A percentile compares a stretch with the other conserved stretches of the same genome.
phyloP scores from a whole-genome alignment of 2,888 invertebrate genomes.

The Drosophila cognata region DNA sequence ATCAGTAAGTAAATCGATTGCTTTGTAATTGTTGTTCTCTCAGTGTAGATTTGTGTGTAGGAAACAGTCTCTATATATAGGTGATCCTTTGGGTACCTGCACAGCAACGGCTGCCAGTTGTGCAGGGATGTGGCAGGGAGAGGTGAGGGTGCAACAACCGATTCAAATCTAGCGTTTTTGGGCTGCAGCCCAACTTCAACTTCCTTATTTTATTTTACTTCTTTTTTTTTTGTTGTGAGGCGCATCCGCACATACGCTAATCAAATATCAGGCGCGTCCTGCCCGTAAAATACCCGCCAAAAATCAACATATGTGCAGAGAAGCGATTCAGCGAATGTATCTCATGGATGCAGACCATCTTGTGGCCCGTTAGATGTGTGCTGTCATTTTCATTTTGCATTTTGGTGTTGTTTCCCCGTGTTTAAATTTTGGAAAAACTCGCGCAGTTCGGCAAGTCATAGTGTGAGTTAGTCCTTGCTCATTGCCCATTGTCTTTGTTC shows the following conservation, averaged over 20 bases:
- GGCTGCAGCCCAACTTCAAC: constrained; percentile 45
- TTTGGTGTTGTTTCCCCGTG: constrained; percentile 51
- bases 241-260: constrained; percentile 65
- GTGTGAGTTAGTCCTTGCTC: constrained; percentile 14
- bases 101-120: constrained; percentile 33
- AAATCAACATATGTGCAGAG: constrained; percentile 65
- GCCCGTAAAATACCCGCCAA: constrained; percentile 68
- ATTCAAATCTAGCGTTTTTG: constrained; percentile 68
- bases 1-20: not conserved
- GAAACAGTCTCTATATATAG: constrained; percentile 40
- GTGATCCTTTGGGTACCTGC: constrained; percentile 49
- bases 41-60: constrained; percentile 19
- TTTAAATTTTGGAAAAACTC: constrained; percentile 44
- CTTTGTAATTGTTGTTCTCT: not conserved
- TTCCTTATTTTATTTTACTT: constrained; percentile 40
- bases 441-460: constrained; percentile 64
- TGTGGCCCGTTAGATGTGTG: constrained; percentile 50
- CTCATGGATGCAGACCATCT: constrained; percentile 20
- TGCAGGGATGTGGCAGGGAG: constrained; percentile 12
- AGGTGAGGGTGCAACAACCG: constrained; percentile 61
- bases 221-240: not conserved
- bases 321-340: constrained; percentile 37
- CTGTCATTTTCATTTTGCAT: constrained; percentile 27
- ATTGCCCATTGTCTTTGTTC: constrained; percentile 31
- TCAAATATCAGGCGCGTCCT: constrained; percentile 66